Evolutionary conservation across 1,140 invertebrate species (phyloP).

Genomic region (Conopomorpha cramerella): DNA sequence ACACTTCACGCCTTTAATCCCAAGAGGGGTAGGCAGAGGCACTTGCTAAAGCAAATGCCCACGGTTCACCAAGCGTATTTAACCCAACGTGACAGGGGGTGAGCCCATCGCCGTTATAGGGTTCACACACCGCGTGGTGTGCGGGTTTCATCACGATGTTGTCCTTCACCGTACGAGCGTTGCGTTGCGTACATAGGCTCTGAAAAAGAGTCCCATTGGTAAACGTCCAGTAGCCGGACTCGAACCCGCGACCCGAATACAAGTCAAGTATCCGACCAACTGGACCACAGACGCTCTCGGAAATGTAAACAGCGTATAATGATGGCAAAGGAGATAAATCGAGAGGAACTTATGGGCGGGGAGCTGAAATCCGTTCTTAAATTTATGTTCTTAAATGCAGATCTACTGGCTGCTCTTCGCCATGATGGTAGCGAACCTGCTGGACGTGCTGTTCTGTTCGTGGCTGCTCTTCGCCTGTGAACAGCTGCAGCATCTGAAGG

Average conservation of each 20-base stretch:
- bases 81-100: neutral
- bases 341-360: too few relatives aligned
- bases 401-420: conserved; percentile 76
- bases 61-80: neutral
- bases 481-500: conserved; percentile 80
- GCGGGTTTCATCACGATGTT: neutral
- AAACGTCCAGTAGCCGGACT: neutral
- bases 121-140: neutral
- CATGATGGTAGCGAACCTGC: conserved; percentile 71
- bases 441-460: conserved; percentile 80
- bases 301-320: too few relatives aligned
- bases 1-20: neutral
- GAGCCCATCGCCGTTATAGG: neutral
- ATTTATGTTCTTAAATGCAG: conserved; percentile 41
- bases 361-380: too few relatives aligned
- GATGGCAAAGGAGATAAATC: too few relatives aligned
- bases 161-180: neutral
- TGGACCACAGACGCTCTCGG: neutral
- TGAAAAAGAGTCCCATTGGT: neutral
- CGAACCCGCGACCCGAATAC: neutral
- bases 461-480: conserved; percentile 84
- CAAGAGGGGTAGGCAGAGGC: neutral
- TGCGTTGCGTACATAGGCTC: neutral
- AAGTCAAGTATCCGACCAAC: neutral
- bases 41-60: neutral